These are phyloP conservation scores for Phymastichus coffea DNA, from an alignment of 1,140 invertebrate species.

Conservation along the genomic window DNA sequence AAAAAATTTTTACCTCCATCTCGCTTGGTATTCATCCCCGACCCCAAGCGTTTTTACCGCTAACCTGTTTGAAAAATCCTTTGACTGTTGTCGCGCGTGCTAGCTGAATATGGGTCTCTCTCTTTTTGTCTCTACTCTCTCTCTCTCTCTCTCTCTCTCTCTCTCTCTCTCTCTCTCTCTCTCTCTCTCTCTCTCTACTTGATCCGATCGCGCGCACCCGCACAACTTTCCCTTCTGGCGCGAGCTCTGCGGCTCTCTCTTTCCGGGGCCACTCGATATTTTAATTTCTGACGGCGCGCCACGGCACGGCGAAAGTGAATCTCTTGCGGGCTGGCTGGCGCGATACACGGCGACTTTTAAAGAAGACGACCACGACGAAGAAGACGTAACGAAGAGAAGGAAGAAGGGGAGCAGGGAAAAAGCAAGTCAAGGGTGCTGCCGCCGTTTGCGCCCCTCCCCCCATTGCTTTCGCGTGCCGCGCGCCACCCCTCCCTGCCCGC, in stretches of 20 bases:
- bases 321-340: too few relatives aligned
- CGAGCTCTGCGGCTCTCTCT: slow-evolving; percentile 30
- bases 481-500: neutral
- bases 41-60: slow-evolving; percentile 15
- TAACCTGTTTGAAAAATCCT: too few relatives aligned
- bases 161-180: slow-evolving; percentile 15
- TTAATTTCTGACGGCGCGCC: slow-evolving; percentile 37
- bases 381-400: too few relatives aligned
- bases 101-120: neutral
- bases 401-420: too few relatives aligned
- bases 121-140: neutral
- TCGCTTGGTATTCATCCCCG: too few relatives aligned
- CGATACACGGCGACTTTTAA: neutral
- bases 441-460: neutral
- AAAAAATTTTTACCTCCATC: too few relatives aligned
- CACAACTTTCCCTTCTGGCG: slow-evolving; percentile 4
- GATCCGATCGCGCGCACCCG: too few relatives aligned
- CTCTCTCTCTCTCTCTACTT: slow-evolving; percentile 14
- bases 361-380: too few relatives aligned
- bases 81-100: neutral
- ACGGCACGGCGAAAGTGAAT: slow-evolving; percentile 30
- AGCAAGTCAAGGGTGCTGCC: too few relatives aligned
- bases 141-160: slow-evolving; percentile 11
- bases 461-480: neutral
- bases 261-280: slow-evolving; percentile 31